These are phyloP conservation scores for Dugesia japonica DNA, from an alignment of 2,888 invertebrate genomes.

Conservation along the genomic window DNA sequence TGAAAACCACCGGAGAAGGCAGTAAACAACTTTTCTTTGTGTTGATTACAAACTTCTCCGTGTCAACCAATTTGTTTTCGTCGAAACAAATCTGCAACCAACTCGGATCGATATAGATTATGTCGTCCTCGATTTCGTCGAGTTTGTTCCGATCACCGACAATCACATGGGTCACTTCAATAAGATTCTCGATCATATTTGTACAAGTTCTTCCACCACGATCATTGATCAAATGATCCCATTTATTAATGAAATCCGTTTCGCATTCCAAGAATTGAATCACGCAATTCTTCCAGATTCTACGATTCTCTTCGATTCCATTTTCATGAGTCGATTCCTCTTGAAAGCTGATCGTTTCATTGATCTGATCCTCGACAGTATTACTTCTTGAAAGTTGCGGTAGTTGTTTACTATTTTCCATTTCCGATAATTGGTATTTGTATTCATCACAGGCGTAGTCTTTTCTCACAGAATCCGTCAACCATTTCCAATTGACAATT, in stretches of 20 bases:
- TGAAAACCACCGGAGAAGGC: not conserved
- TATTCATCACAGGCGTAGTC: constrained; percentile 32
- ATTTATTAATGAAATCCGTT: not conserved
- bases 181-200: too few relatives aligned
- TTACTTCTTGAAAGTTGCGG: not conserved
- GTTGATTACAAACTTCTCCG: not conserved
- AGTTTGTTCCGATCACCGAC: not conserved
- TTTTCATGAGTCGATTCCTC: not conserved
- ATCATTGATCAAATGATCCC: not conserved
- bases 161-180: not conserved
- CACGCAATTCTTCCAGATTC: not conserved
- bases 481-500: constrained; percentile 64
- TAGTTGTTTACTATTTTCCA: not conserved
- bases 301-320: not conserved
- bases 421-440: not conserved
- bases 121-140: not conserved
- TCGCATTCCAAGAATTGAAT: not conserved
- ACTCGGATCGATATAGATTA: not conserved
- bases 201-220: not conserved
- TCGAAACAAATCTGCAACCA: not conserved
- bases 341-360: too few relatives aligned
- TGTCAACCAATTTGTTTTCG: not conserved
- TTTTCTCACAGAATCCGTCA: constrained; percentile 57
- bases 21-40: too few relatives aligned
- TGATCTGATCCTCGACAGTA: not conserved